Base-by-base conservation (phyloP, 2,797 vertebrate genomes). In the Chrosomus eos region DNA sequence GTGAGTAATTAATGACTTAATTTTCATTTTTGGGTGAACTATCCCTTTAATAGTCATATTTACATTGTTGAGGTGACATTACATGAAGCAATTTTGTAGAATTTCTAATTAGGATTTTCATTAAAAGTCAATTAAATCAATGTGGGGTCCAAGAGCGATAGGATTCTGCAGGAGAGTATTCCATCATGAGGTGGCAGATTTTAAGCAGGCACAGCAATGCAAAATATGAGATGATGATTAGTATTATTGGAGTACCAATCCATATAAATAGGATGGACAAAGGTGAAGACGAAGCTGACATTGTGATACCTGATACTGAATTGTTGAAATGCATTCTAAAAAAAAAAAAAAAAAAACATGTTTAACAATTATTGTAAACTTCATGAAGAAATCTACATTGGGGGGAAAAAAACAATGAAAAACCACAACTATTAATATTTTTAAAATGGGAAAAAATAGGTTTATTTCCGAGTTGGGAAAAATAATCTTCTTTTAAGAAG, bases 201-300 rank as follows among this genome's bases (percentile, higher is more conserved):
- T 60, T 60, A n/a, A 60, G 85, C 40, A 92, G 70, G 26, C 88
- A 87, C 9, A 16, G 26, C 48, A 82, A 93, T 92, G 11, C 81
- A 89, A 14, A 0, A 64, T 93, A 94, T 9, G 88, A 90, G 0
- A 83, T 1, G 0, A 92, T 92, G 0, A 92, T 92, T 3, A 93
- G 33, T 23, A 87, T 0, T 5, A 91, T 19, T 14, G 92, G 92
- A 45, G 89, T 0, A 28, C 75, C 1, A 23, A 55, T 55, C 51
- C 19, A 53, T 53, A 21, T 21, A 88, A 1, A 91, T 23, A 7
- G 53, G 4, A 28, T 43, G 4, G 3, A 51, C 1, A 48, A 72
- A 73, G 6, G 18, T 23, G n/a, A 7, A 33, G 21, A 68, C 14
- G 2, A 68, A 68, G 18, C 28, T 19, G 18, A 40, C 38, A 40